Percentiles rank a stretch among this genome's conserved stretches.
Evolutionary conservation across 2,113 vertebrate genomes (phyloP).

Genomic region (Urocynchramus pylzowi): DNA sequence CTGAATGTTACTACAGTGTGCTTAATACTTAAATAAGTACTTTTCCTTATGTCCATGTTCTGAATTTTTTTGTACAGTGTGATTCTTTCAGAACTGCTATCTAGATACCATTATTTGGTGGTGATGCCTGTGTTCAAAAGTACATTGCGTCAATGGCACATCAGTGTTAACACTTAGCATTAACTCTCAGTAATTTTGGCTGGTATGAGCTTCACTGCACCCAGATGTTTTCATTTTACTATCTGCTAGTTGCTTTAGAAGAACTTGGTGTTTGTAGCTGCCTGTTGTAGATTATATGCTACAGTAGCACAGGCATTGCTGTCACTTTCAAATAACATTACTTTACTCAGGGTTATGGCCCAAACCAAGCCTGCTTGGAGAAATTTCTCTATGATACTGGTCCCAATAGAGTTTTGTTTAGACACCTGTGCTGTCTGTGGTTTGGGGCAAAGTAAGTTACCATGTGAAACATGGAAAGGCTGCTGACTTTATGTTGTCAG

Average conservation of each 20-base stretch:
- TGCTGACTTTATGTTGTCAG: neutral
- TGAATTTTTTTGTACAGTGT: neutral
- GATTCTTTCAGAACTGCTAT: neutral
- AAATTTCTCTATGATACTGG: neutral
- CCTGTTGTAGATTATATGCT: neutral
- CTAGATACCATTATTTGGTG: neutral
- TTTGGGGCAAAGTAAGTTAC: neutral
- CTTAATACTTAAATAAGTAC: neutral
- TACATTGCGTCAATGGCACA: rapidly evolving
- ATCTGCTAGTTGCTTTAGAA: neutral
- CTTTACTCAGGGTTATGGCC: neutral
- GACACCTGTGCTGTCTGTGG: neutral
- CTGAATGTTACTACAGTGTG: neutral
- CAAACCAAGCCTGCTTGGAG: neutral
- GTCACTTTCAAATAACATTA: neutral
- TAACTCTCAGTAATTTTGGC: neutral
- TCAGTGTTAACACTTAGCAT: neutral
- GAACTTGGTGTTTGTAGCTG: neutral
- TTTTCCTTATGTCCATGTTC: neutral
- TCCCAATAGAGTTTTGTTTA: neutral
- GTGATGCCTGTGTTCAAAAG: neutral
- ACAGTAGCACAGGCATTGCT: neutral
- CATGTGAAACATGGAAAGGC: neutral
- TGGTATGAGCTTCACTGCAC: neutral
- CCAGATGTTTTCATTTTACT: neutral